Conservation (phyloP, 2,888 invertebrate genomes). For the Creontiades dilutus region DNA sequence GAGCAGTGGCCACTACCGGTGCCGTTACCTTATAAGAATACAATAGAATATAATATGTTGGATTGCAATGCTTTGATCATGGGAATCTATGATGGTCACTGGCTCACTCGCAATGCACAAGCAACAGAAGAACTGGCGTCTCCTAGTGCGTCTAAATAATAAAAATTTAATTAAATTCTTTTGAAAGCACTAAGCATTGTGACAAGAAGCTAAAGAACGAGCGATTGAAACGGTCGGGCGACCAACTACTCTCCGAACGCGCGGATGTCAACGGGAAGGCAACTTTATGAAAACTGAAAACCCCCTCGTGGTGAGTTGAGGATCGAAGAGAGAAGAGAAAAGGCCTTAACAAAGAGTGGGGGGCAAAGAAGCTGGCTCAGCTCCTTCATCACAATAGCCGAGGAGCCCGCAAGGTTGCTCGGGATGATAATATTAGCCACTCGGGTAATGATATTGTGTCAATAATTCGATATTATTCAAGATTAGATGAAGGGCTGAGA, state of each 20-base stretch:
- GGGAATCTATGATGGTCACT: too few relatives aligned
- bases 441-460: constrained; percentile 10
- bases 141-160: too few relatives aligned
- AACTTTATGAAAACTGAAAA: constrained; percentile 13
- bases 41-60: too few relatives aligned
- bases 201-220: too few relatives aligned
- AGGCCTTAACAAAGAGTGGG: background rate
- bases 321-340: background rate
- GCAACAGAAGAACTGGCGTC: too few relatives aligned
- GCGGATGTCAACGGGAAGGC: background rate
- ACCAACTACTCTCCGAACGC: background rate
- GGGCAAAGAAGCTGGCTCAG: constrained; percentile 36
- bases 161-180: too few relatives aligned
- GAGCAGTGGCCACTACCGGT: too few relatives aligned
- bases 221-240: too few relatives aligned
- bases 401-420: background rate
- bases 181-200: too few relatives aligned
- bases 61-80: too few relatives aligned
- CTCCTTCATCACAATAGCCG: constrained; percentile 17
- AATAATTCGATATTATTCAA: constrained; percentile 25
- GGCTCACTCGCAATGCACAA: too few relatives aligned
- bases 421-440: background rate
- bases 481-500: background rate
- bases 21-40: too few relatives aligned
- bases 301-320: background rate